phyloP scores from a whole-genome alignment of 2,113 vertebrate genomes.

The Callaeas wilsoni region DNA sequence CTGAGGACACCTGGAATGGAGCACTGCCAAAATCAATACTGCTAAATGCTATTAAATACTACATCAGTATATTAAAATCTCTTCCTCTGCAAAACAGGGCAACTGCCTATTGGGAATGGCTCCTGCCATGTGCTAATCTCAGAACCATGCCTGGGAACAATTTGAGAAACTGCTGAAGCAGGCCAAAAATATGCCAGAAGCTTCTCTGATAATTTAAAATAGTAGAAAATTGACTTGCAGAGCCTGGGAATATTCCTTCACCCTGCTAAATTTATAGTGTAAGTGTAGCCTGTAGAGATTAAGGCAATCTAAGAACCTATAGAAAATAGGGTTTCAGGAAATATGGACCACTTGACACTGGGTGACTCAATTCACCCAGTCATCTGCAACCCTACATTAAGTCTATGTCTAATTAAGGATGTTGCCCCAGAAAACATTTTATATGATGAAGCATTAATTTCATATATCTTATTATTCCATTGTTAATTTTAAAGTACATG shows the following conservation, averaged over 20 bases:
- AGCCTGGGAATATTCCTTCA: not conserved
- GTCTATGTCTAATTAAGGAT: not conserved
- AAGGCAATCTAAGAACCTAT: not conserved
- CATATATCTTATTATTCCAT: not conserved
- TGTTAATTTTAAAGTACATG: not conserved
- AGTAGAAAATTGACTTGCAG: not conserved
- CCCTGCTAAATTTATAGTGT: not conserved
- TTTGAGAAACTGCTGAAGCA: not conserved
- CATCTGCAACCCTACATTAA: not conserved
- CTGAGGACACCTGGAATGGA: not conserved
- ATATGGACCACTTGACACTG: not conserved
- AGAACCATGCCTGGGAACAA: conserved; percentile 5
- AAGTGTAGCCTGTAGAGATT: not conserved
- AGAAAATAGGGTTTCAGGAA: not conserved
- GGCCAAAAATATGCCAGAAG: conserved; percentile 19
- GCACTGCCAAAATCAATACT: not conserved
- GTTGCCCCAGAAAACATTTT: not conserved
- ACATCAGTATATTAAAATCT: not conserved
- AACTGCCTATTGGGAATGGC: not conserved
- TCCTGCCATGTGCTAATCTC: not conserved
- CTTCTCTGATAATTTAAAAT: not conserved
- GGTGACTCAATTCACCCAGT: not conserved
- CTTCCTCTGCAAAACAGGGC: not conserved
- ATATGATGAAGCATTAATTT: not conserved
- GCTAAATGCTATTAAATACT: not conserved